A percentile compares a stretch with the other conserved stretches of the same genome.
Evolutionary conservation across 1,140 invertebrate species (phyloP).

Genomic region (Helicoverpa armigera): DNA sequence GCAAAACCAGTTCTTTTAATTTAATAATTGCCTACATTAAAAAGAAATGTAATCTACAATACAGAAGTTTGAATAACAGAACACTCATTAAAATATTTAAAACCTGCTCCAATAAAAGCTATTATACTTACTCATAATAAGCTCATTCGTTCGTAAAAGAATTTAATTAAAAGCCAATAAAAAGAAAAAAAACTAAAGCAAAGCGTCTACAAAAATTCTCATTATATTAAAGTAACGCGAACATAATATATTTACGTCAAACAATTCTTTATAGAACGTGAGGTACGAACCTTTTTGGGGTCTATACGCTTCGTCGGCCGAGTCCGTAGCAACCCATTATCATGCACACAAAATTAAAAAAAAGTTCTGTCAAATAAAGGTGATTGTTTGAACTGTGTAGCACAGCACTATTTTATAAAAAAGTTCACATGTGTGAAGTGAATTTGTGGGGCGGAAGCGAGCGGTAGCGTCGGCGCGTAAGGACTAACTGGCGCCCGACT

Average conservation of each 20-base stretch:
- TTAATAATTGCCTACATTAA: too few species aligned
- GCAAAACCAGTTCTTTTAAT: too few species aligned
- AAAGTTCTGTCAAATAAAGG: constrained; percentile 27
- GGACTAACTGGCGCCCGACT: constrained; percentile 62
- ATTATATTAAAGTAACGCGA: not conserved
- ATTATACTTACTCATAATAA: not conserved
- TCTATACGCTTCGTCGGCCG: constrained; percentile 65
- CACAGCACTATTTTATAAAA: constrained; percentile 72
- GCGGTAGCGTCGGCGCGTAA: constrained; percentile 41
- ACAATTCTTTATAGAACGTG: not conserved
- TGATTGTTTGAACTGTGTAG: constrained; percentile 29
- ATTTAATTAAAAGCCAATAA: constrained; percentile 25
- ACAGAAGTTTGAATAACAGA: too few species aligned
- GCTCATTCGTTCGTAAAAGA: not conserved
- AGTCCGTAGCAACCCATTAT: constrained; percentile 66
- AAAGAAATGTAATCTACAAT: too few species aligned
- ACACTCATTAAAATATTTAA: not conserved
- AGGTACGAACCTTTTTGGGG: constrained; percentile 65
- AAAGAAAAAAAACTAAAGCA: not conserved
- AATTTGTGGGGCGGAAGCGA: constrained; percentile 44
- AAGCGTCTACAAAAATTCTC: not conserved
- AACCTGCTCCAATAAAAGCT: constrained; percentile 15
- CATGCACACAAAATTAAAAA: constrained; percentile 54
- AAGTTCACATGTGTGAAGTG: constrained; percentile 59
- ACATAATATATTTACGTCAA: constrained; percentile 26